phyloP scores from a whole-genome alignment of 2,888 invertebrate species.

The Noctua comes region DNA sequence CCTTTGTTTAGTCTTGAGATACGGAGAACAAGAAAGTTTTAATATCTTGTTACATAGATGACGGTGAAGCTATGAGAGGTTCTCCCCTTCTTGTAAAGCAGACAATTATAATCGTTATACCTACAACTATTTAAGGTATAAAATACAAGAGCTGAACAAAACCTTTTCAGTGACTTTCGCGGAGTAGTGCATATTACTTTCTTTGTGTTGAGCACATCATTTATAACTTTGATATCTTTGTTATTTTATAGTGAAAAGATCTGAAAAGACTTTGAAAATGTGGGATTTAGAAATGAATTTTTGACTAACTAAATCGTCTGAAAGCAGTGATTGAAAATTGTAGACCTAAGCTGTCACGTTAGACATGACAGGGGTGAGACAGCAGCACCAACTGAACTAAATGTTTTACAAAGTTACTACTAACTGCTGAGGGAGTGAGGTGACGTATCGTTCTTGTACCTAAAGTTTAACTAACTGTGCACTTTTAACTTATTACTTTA shows the following conservation, averaged over 20 bases:
- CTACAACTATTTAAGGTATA: neutral
- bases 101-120: neutral
- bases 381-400: neutral
- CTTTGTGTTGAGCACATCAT: neutral
- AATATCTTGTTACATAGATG: constrained; percentile 6
- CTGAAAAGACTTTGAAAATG: neutral
- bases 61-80: neutral
- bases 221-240: neutral
- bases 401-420: neutral
- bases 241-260: neutral
- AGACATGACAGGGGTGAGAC: neutral
- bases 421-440: neutral
- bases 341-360: neutral
- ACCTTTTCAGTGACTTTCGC: neutral
- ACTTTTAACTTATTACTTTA: neutral
- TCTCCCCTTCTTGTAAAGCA: neutral
- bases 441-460: neutral
- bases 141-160: neutral
- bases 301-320: neutral
- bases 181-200: neutral
- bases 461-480: neutral
- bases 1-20: constrained; percentile 12
- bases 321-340: neutral
- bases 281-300: neutral
- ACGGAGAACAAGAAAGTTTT: neutral